Conservation (phyloP, 2,113 vertebrate genomes). For the Synodontis membranacea region DNA sequence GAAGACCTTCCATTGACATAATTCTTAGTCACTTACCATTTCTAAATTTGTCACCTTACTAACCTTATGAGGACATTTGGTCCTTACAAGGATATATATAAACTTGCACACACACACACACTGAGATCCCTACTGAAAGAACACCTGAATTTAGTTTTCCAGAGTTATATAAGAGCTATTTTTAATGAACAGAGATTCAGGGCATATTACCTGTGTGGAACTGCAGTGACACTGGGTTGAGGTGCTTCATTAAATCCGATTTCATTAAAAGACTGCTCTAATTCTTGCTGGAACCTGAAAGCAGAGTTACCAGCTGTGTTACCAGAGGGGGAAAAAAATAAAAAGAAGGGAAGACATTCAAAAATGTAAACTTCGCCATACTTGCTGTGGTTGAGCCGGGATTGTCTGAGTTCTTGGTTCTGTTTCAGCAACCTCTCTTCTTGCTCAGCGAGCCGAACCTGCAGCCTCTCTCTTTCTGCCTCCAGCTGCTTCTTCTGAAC, state of each 20-base stretch:
- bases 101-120: neutral
- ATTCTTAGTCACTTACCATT: too few relatives aligned
- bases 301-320: neutral
- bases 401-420: constrained; percentile 81
- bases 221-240: constrained; percentile 3
- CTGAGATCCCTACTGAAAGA: neutral
- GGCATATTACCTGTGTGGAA: constrained; percentile 32
- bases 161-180: neutral
- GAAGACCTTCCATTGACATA: too few relatives aligned
- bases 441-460: constrained; percentile 81
- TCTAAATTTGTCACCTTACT: too few relatives aligned
- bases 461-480: constrained; percentile 85
- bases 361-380: constrained; percentile 43
- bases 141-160: constrained; percentile 6
- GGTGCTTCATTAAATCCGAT: constrained; percentile 6
- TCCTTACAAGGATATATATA: too few relatives aligned
- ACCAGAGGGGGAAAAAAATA: neutral
- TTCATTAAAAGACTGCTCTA: constrained; percentile 44
- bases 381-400: constrained; percentile 78
- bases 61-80: too few relatives aligned
- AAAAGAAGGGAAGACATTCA: neutral
- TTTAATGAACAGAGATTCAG: neutral
- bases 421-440: constrained; percentile 83
- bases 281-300: constrained; percentile 52
- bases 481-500: constrained; percentile 93